Evolutionary conservation across 2,797 vertebrate species (phyloP).

Genomic region (Lerista edwardsae): DNA sequence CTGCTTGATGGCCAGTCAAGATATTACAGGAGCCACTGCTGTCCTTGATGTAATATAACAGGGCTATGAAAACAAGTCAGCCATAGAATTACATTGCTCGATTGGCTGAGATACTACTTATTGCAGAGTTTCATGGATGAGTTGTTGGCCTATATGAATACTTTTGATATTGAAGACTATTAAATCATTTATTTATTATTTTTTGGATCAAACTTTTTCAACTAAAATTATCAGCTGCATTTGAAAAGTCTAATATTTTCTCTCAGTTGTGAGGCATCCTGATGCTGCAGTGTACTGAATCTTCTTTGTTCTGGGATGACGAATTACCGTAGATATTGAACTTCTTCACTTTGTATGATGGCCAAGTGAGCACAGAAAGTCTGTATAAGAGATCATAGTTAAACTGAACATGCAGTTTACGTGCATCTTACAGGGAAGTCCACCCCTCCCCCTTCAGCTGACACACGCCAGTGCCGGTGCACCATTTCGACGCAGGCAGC

Average conservation of each 20-base stretch:
- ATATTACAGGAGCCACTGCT: slow-evolving; percentile 15
- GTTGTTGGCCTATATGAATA: slow-evolving; percentile 33
- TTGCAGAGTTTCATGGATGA: slow-evolving; percentile 54
- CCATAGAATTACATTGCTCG: slow-evolving; percentile 33
- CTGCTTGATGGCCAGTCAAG: slow-evolving; percentile 37
- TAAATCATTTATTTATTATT: slow-evolving; percentile 1
- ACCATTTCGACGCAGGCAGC: no score
- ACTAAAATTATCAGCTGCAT: slow-evolving; percentile 1
- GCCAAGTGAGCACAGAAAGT: accelerated
- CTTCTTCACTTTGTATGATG: slow-evolving; percentile 11
- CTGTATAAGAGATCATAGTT: background rate
- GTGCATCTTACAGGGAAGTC: no score
- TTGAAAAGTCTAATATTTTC: slow-evolving; percentile 46
- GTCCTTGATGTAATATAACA: slow-evolving; percentile 28
- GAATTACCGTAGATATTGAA: slow-evolving; percentile 39
- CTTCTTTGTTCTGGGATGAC: slow-evolving; percentile 29
- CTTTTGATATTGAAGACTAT: slow-evolving; percentile 42
- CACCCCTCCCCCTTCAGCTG: no score
- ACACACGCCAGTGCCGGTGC: no score
- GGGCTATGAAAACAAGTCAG: slow-evolving; percentile 42
- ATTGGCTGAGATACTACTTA: slow-evolving; percentile 35
- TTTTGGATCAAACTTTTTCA: slow-evolving; percentile 28
- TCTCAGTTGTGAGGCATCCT: slow-evolving; percentile 17
- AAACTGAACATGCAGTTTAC: background rate
- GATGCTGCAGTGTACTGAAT: slow-evolving; percentile 16